Conservation (phyloP, 2,888 invertebrate genomes). For the Napeogenes inachia region DNA sequence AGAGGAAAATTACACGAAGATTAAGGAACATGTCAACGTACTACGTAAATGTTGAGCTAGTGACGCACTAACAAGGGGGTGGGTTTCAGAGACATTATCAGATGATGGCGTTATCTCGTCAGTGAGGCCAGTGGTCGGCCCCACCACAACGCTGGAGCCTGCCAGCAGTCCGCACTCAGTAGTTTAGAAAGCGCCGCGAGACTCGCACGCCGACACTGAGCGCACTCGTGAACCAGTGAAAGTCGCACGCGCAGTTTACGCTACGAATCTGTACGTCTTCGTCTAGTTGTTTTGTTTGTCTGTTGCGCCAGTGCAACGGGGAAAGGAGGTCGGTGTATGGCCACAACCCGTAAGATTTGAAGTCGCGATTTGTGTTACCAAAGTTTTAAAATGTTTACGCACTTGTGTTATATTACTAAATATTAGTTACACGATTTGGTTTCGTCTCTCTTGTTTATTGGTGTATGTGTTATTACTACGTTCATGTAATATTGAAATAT, state of each 20-base stretch:
- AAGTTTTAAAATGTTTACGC: slow-evolving; percentile 44
- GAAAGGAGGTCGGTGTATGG: slow-evolving; percentile 73
- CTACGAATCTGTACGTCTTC: slow-evolving; percentile 70
- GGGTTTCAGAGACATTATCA: slow-evolving; percentile 53
- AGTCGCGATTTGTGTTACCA: slow-evolving; percentile 52
- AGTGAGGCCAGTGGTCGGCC: slow-evolving; percentile 29
- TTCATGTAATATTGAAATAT: not conserved
- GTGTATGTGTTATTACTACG: no score
- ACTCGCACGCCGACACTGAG: slow-evolving; percentile 59
- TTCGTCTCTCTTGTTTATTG: not conserved
- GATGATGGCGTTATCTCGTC: slow-evolving; percentile 46
- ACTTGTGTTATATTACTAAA: slow-evolving; percentile 57
- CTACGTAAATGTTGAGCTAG: slow-evolving; percentile 10
- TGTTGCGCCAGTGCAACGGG: slow-evolving; percentile 72
- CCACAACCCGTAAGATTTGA: slow-evolving; percentile 50
- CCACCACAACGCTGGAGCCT: slow-evolving; percentile 38
- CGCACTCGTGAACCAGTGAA: slow-evolving; percentile 58
- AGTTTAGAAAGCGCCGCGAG: slow-evolving; percentile 60
- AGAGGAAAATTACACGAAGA: slow-evolving; percentile 11
- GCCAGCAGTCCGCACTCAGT: slow-evolving; percentile 43
- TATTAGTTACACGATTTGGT: slow-evolving; percentile 3
- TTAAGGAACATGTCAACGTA: slow-evolving; percentile 9
- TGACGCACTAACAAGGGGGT: slow-evolving; percentile 43
- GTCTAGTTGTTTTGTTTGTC: slow-evolving; percentile 73
- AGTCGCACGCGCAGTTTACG: slow-evolving; percentile 68